A percentile compares a stretch with the other conserved stretches of the same genome.
These are phyloP conservation scores for Apocheima hispidaria DNA, from an alignment of 2,888 invertebrate genomes.

Conservation along the genomic window DNA sequence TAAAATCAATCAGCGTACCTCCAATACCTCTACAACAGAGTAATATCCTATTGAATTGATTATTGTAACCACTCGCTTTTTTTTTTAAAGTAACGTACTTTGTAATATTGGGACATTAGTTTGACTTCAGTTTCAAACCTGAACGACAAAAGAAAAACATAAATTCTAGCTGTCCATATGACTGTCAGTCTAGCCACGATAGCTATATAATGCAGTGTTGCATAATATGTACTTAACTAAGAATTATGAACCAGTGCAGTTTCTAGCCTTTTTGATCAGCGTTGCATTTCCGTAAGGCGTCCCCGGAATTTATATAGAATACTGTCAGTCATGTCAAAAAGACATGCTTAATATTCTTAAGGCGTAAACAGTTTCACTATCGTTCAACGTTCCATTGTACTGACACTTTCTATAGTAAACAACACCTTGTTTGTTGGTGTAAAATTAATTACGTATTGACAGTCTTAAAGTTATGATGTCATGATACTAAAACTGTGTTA, in stretches of 20 bases:
- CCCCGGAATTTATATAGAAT: slow-evolving; percentile 16
- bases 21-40: not conserved
- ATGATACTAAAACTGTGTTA: slow-evolving; percentile 45
- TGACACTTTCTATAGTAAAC: slow-evolving; percentile 79
- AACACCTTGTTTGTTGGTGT: slow-evolving; percentile 59
- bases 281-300: slow-evolving; percentile 37
- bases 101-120: too few relatives aligned
- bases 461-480: slow-evolving; percentile 55
- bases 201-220: slow-evolving; percentile 21
- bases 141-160: slow-evolving; percentile 3
- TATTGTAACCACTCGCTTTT: not conserved
- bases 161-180: slow-evolving; percentile 21
- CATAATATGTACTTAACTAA: too few relatives aligned
- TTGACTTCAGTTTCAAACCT: not conserved
- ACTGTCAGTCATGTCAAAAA: slow-evolving; percentile 43
- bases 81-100: too few relatives aligned
- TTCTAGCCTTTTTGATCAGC: slow-evolving; percentile 36
- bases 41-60: not conserved
- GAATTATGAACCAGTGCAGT: slow-evolving; percentile 36
- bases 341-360: slow-evolving; percentile 66
- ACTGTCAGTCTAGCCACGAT: slow-evolving; percentile 14
- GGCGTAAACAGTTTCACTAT: slow-evolving; percentile 76
- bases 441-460: slow-evolving; percentile 56
- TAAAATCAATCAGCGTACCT: not conserved
- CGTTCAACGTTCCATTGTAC: slow-evolving; percentile 77